Evolutionary conservation across 2,113 vertebrate genomes (phyloP), one percentile per base, ranked within the genome.

Genomic region (Hemibagrus wyckioides): DNA sequence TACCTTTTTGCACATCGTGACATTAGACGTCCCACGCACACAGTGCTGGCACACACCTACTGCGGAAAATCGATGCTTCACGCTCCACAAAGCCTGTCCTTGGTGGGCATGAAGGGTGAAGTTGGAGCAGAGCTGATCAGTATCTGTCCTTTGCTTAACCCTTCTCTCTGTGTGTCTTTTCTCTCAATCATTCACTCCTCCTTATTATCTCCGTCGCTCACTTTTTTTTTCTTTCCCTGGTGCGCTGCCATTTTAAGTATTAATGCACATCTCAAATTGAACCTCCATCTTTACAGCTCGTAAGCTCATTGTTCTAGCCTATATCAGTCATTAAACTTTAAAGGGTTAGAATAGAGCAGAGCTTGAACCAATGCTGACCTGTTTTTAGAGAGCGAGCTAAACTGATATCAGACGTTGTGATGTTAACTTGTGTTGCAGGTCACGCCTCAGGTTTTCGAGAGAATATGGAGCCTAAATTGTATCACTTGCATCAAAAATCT

Each of bases 61-160:
- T 57, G 85, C 41, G 41, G 36, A 75, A 87, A 84, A 87, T 85
- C 57, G 36, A 89, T 89, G 84, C 67, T 85, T 82, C 48, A 54
- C 8, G 80, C 84, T 82, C 83, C 79, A 89, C 84, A 85, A 82
- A 88, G 84, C 56, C 79, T 89, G 88, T 85, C 88, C 88, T 89
- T 89, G 88, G 80, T 63, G 57, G 41, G 59, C 56, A 28, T 85
- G 48, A 86, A 86, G 88, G 86, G 56, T 82, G 67, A 87, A 76
- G 44, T 30, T 65, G 67, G 25, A 67, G 84, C 44, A 76, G 67
- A 85, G 41, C 86, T 87, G 56, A 83, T 87, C 80, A 63, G 77
- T 81, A 73, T 63, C 67, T 82, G 80, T 69, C 80, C 54, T 82
- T 56, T 44, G 41, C 67, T 59, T 59, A 75, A 82, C 86, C 52